A percentile compares a stretch with the other conserved stretches of the same genome.
Evolutionary conservation across 2,113 vertebrate genomes (phyloP).

Genomic region (Zosterops pallidus): DNA sequence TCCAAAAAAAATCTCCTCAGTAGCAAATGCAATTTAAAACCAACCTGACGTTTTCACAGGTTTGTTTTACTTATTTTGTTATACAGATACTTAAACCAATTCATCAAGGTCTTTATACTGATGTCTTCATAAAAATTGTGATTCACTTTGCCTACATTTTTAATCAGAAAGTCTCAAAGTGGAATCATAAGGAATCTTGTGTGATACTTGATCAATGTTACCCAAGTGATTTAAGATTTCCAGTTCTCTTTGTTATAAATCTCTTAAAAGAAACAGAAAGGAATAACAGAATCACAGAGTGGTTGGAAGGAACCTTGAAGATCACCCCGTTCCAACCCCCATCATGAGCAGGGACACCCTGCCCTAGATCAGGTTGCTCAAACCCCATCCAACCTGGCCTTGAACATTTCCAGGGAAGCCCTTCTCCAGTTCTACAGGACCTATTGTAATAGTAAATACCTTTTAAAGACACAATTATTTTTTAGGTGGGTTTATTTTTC

Average conservation of each 20-base stretch:
- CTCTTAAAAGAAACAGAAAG: background rate
- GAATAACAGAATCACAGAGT: background rate
- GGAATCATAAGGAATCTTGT: background rate
- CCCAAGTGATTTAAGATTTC: background rate
- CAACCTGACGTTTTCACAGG: background rate
- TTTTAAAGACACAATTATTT: background rate
- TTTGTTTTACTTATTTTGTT: background rate
- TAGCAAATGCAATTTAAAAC: background rate
- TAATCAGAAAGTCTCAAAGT: background rate
- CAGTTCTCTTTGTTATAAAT: background rate
- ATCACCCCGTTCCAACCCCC: background rate
- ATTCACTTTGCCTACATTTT: background rate
- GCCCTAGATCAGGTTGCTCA: background rate
- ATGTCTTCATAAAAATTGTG: background rate
- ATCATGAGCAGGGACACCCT: background rate
- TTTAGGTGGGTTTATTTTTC: background rate
- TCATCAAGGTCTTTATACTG: background rate
- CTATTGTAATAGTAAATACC: background rate
- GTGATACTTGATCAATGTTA: background rate
- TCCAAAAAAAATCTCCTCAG: background rate
- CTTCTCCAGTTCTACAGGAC: background rate
- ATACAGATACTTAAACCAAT: background rate
- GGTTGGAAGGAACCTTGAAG: background rate
- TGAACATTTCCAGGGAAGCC: background rate
- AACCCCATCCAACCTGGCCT: background rate